Conservation (phyloP, 2,113 vertebrate species). For the Falco punctatus region DNA sequence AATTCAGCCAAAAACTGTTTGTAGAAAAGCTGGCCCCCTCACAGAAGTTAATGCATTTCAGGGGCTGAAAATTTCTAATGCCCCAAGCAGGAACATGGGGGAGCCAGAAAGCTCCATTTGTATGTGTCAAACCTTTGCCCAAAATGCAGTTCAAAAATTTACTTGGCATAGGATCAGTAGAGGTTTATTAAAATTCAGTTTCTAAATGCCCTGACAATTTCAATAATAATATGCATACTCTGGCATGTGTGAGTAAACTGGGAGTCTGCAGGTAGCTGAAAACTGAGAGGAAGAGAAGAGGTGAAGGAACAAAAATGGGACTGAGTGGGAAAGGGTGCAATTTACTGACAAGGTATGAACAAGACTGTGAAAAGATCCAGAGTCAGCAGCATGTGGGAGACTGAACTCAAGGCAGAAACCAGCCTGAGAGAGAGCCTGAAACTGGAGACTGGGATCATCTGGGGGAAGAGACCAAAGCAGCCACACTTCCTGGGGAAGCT, state of each 20-base stretch:
- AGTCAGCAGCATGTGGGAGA: neutral
- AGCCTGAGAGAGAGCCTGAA: neutral
- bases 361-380: rapidly evolving
- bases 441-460: neutral
- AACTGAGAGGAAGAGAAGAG: neutral
- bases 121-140: neutral
- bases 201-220: neutral
- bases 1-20: neutral
- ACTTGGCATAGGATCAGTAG: neutral
- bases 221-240: neutral
- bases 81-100: neutral
- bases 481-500: neutral
- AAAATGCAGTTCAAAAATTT: neutral
- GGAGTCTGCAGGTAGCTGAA: neutral
- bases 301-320: neutral
- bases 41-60: neutral
- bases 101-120: neutral
- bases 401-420: neutral
- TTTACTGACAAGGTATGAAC: neutral
- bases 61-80: neutral
- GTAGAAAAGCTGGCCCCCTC: neutral
- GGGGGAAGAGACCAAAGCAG: neutral
- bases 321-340: neutral
- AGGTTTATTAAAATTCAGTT: neutral
- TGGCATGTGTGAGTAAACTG: neutral